Evolutionary conservation across 2,113 vertebrate genomes (phyloP).

Genomic region (Cinclus cinclus): DNA sequence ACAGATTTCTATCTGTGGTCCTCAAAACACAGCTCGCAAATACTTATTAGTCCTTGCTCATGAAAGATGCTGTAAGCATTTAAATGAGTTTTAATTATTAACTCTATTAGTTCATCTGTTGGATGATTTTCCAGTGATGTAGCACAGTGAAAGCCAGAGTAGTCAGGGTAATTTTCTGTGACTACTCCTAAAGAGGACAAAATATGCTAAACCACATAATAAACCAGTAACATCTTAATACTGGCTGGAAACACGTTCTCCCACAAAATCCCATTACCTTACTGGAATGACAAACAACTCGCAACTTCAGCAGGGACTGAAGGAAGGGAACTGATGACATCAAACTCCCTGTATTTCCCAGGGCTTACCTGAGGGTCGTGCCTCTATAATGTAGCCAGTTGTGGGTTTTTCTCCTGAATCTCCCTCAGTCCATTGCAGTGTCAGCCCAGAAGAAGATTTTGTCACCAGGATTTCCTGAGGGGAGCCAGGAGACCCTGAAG

Average conservation of each 20-base stretch:
- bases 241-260: neutral
- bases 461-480: constrained; percentile 85
- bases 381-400: constrained; percentile 88
- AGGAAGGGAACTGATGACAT: neutral
- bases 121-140: constrained; percentile 46
- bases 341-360: neutral
- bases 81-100: constrained; percentile 65
- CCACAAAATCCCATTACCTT: neutral
- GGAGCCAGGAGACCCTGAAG: constrained; percentile 85
- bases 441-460: constrained; percentile 85
- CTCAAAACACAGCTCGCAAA: constrained; percentile 28
- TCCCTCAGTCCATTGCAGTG: constrained; percentile 87
- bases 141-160: constrained; percentile 26
- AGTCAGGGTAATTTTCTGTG: constrained; percentile 26
- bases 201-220: neutral
- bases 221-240: neutral
- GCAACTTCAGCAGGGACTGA: neutral
- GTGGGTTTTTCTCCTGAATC: constrained; percentile 78
- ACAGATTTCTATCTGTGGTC: neutral
- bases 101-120: constrained; percentile 44
- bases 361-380: constrained; percentile 87
- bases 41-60: neutral
- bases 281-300: neutral
- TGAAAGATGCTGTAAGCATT: constrained; percentile 26
- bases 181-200: constrained; percentile 22